These are phyloP conservation scores for Ormia ochracea DNA, from an alignment of 2,888 invertebrate species.

Conservation along the genomic window DNA sequence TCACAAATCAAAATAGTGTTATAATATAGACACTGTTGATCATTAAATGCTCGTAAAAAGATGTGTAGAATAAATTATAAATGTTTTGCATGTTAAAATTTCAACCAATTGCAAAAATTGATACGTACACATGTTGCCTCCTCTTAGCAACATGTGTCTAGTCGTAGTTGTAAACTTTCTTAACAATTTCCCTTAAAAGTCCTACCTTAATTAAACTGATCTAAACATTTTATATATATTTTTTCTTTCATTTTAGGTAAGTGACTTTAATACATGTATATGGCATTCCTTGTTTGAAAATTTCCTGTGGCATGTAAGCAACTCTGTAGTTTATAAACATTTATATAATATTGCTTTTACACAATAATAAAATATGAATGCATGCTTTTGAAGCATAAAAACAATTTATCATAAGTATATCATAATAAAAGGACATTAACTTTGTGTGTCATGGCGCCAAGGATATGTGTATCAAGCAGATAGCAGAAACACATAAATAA, in stretches of 20 bases:
- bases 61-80: no score
- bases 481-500: not conserved
- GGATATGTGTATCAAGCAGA: conserved; percentile 17
- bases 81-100: no score
- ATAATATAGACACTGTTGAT: no score
- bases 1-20: not conserved
- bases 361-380: not conserved
- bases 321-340: not conserved
- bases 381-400: not conserved
- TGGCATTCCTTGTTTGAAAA: not conserved
- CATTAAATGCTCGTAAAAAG: no score
- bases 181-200: not conserved
- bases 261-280: not conserved
- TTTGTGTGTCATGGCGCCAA: conserved; percentile 46
- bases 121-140: no score
- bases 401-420: conserved; percentile 17
- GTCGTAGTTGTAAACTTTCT: not conserved
- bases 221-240: not conserved
- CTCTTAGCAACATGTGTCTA: not conserved
- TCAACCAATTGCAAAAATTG: no score
- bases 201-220: not conserved
- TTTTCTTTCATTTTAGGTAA: conserved; percentile 51
- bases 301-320: conserved; percentile 44
- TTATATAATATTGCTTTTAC: not conserved
- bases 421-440: conserved; percentile 51